Conservation (phyloP, 2,797 vertebrate genomes). For the Protonibea diacanthus region DNA sequence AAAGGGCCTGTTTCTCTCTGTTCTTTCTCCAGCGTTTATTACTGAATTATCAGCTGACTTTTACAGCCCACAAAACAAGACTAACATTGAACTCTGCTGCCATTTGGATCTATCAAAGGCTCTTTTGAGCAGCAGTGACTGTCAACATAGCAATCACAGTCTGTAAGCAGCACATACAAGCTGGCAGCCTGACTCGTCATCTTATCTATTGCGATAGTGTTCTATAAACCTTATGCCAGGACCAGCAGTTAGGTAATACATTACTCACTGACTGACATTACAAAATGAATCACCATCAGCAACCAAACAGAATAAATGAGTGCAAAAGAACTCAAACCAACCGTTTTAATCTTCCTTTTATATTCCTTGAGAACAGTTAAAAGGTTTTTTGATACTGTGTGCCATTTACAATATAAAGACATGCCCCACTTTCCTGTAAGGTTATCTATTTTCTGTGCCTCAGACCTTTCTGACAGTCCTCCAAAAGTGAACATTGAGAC, state of each 20-base stretch:
- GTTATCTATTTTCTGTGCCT: background rate
- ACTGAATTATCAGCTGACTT: background rate
- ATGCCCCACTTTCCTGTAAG: background rate
- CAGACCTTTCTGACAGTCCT: background rate
- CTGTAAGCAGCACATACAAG: constrained; percentile 15
- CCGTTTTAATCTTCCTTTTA: background rate
- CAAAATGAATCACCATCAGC: constrained; percentile 31
- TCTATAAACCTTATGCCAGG: constrained; percentile 32
- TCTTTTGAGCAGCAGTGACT: background rate
- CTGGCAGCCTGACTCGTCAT: constrained; percentile 14
- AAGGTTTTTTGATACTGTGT: background rate
- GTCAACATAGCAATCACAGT: constrained; percentile 7
- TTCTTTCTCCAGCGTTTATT: constrained; percentile 7
- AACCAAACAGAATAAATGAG: constrained; percentile 11
- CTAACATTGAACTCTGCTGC: constrained; percentile 20
- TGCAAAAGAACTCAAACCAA: background rate
- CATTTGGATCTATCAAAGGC: background rate
- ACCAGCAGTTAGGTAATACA: constrained; percentile 42
- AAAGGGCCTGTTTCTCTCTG: constrained; percentile 25
- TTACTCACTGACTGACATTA: constrained; percentile 43
- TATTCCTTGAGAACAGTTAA: background rate
- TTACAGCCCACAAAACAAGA: background rate
- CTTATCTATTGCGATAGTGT: constrained; percentile 20
- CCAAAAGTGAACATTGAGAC: background rate
- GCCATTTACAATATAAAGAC: background rate